These are phyloP conservation scores for Bursaphelenchus okinawaensis DNA, from an alignment of 2,888 invertebrate species.

Conservation along the genomic window DNA sequence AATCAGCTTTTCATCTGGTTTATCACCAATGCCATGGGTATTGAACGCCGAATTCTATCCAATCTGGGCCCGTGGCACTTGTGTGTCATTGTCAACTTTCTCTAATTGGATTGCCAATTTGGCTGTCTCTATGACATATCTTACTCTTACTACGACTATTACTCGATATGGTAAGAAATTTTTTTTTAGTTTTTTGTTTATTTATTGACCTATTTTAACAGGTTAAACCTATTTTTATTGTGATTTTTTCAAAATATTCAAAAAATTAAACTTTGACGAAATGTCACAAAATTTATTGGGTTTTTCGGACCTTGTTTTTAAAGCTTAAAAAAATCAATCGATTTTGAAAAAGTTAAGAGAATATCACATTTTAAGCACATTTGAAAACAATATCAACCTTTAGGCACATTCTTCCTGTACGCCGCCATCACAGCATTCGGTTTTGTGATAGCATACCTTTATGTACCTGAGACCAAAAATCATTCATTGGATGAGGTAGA, in stretches of 20 bases:
- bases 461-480: constrained; percentile 64
- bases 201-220: too few species aligned
- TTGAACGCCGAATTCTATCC: constrained; percentile 64
- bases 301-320: not conserved
- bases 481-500: constrained; percentile 60
- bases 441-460: constrained; percentile 59
- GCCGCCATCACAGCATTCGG: constrained; percentile 60
- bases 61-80: constrained; percentile 62
- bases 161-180: constrained; percentile 37
- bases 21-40: constrained; percentile 63
- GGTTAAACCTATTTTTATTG: too few species aligned
- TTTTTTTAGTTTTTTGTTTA: too few species aligned
- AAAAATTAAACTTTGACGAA: not conserved
- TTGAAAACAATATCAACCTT: constrained; percentile 21
- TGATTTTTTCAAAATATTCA: too few species aligned
- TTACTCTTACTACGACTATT: constrained; percentile 51
- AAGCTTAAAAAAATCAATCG: not conserved
- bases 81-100: constrained; percentile 49
- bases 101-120: constrained; percentile 63
- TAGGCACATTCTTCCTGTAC: constrained; percentile 64
- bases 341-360: not conserved
- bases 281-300: too few species aligned
- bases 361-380: not conserved
- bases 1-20: constrained; percentile 21
- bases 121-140: constrained; percentile 63